phyloP scores from a whole-genome alignment of 1,140 invertebrate species.

The Chironomus tepperi region DNA sequence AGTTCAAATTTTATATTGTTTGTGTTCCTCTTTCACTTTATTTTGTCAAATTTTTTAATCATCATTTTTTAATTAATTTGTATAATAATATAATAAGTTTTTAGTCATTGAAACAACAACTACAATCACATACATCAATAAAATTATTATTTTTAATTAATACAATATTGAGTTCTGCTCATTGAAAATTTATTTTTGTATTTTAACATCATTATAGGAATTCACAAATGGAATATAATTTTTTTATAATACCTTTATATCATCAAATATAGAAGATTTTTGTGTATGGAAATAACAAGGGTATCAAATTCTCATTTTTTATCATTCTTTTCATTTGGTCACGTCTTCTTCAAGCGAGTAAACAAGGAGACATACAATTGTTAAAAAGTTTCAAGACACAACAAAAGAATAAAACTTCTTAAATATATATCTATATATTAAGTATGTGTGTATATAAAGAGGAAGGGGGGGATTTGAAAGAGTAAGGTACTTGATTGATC shows the following conservation, averaged over 20 bases:
- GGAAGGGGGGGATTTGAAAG: no score
- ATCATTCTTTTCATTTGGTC: neutral
- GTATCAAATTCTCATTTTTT: neutral
- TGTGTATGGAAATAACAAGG: neutral
- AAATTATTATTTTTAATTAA: neutral
- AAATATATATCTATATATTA: no score
- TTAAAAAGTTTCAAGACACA: neutral
- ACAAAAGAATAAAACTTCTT: no score
- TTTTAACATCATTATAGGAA: neutral
- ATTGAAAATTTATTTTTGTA: neutral
- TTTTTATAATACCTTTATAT: neutral
- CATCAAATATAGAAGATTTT: neutral
- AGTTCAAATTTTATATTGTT: neutral
- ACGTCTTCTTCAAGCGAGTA: neutral
- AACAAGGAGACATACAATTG: neutral
- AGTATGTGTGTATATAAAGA: no score
- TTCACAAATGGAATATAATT: neutral
- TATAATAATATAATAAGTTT: neutral
- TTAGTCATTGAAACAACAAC: neutral
- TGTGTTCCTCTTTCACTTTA: slow-evolving; percentile 8
- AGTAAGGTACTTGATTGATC: neutral
- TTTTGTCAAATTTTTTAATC: neutral
- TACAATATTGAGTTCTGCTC: neutral
- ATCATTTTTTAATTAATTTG: neutral
- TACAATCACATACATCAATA: slow-evolving; percentile 11